Conservation (phyloP, 2,113 vertebrate genomes). For the Urocolius indicus region DNA sequence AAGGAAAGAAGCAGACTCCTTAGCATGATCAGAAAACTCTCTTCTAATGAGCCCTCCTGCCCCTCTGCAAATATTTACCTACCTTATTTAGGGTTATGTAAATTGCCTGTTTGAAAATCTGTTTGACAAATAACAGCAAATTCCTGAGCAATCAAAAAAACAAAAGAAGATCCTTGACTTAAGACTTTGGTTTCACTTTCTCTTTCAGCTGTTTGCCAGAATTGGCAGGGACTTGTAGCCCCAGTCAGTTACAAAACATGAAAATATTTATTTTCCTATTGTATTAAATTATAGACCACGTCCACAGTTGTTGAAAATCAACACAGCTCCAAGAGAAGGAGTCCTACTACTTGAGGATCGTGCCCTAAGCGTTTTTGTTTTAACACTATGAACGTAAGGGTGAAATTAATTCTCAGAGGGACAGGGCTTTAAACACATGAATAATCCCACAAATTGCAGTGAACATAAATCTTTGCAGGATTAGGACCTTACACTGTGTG, state of each 20-base stretch:
- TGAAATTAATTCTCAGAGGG: conserved; percentile 10
- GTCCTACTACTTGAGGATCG: neutral
- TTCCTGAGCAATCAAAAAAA: neutral
- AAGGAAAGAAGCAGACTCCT: neutral
- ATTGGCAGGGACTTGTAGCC: neutral
- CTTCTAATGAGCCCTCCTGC: neutral
- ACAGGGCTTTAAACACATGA: neutral
- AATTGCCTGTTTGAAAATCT: neutral
- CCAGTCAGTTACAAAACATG: neutral
- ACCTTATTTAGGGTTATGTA: neutral
- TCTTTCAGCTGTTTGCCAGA: neutral
- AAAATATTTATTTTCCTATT: conserved; percentile 32
- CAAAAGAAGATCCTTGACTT: neutral
- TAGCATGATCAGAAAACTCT: neutral
- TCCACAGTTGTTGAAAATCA: conserved; percentile 5
- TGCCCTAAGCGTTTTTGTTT: neutral
- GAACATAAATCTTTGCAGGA: conserved; percentile 34
- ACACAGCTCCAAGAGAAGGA: neutral
- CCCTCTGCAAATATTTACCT: neutral
- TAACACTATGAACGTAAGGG: neutral
- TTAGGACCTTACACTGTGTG: neutral
- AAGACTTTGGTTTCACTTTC: neutral
- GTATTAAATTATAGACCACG: neutral
- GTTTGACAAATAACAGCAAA: neutral
- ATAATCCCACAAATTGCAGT: conserved; percentile 21